Conservation (phyloP, 2,797 vertebrate species). For the Chelmon rostratus region DNA sequence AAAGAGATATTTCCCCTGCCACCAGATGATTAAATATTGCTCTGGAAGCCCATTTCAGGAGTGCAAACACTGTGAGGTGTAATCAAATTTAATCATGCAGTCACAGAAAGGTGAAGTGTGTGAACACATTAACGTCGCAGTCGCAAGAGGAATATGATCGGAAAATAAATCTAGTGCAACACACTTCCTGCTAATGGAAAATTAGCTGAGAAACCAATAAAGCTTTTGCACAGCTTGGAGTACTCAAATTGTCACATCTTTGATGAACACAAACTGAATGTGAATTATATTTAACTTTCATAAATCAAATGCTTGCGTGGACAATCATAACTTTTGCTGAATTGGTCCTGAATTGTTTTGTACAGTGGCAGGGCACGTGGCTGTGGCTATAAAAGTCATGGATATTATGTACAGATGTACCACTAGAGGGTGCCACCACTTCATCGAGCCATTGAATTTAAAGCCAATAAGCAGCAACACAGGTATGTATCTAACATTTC, state of each 20-base stretch:
- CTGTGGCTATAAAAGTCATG: background rate
- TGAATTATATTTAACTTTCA: background rate
- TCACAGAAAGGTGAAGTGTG: conserved; percentile 11
- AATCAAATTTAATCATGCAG: conserved; percentile 35
- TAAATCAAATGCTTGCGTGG: background rate
- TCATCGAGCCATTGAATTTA: background rate
- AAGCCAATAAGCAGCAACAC: background rate
- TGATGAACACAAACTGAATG: background rate
- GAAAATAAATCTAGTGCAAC: conserved; percentile 9
- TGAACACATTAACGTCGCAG: background rate
- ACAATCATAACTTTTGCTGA: background rate
- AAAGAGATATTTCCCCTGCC: conserved; percentile 21
- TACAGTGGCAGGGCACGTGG: background rate
- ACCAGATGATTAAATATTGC: conserved; percentile 18
- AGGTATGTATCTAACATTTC: background rate
- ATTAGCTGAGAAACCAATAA: conserved; percentile 17
- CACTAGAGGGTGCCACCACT: conserved; percentile 66
- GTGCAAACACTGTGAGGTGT: background rate
- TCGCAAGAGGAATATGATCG: conserved; percentile 20
- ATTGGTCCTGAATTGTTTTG: background rate
- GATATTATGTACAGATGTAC: background rate
- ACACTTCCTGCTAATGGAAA: background rate
- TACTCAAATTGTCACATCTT: background rate
- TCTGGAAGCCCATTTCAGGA: conserved; percentile 15
- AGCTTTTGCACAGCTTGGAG: background rate